A percentile compares a stretch with the other conserved stretches of the same genome.
These are phyloP conservation scores for Halichoerus grypus DNA, from an alignment of 2,113 vertebrate genomes.

Conservation along the genomic window DNA sequence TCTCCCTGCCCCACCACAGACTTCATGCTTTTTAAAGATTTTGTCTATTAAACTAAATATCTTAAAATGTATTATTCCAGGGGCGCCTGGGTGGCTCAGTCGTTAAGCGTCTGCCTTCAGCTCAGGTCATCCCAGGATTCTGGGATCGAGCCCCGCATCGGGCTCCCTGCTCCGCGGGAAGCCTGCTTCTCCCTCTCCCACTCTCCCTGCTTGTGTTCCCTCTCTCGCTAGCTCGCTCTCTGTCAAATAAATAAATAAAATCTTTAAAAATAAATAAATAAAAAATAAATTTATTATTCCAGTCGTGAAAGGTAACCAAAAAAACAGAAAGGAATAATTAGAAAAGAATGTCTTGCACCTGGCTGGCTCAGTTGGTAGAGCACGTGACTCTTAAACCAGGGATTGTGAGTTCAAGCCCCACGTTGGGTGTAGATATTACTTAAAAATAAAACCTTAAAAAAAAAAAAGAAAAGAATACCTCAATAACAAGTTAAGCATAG, in stretches of 20 bases:
- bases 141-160: too few relatives aligned
- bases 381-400: neutral
- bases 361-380: neutral
- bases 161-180: too few relatives aligned
- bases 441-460: neutral
- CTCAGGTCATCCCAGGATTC: too few relatives aligned
- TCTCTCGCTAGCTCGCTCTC: too few relatives aligned
- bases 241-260: too few relatives aligned
- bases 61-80: slow-evolving; percentile 7
- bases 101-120: too few relatives aligned
- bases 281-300: neutral
- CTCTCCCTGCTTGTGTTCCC: too few relatives aligned
- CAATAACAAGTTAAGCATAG: neutral
- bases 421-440: neutral
- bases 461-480: neutral
- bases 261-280: too few relatives aligned
- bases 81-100: too few relatives aligned
- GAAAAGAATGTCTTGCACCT: neutral
- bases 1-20: neutral
- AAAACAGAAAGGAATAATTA: slow-evolving; percentile 45
- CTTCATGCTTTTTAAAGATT: neutral
- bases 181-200: too few relatives aligned
- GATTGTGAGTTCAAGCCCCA: neutral
- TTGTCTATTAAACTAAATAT: slow-evolving; percentile 5
- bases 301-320: slow-evolving; percentile 34